A percentile compares a stretch with the other conserved stretches of the same genome.
Evolutionary conservation across 1,140 invertebrate genomes (phyloP).

Genomic region (Ceratosolen solmsi): DNA sequence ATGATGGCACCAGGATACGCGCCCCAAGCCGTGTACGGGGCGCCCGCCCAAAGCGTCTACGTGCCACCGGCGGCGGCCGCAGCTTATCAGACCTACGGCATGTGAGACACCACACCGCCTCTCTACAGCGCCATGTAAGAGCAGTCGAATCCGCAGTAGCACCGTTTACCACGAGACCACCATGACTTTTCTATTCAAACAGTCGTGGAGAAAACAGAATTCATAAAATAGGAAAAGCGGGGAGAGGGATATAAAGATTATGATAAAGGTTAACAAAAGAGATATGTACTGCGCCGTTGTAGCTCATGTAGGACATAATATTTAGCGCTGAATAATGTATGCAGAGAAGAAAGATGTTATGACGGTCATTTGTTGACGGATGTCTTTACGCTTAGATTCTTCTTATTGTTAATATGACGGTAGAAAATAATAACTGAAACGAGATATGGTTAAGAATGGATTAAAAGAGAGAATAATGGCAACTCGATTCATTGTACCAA

Average conservation of each 20-base stretch:
- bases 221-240: slow-evolving; percentile 23
- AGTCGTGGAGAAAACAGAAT: slow-evolving; percentile 19
- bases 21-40: slow-evolving; percentile 72
- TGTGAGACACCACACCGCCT: slow-evolving; percentile 69
- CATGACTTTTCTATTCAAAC: slow-evolving; percentile 46
- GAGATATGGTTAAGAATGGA: slow-evolving; percentile 24
- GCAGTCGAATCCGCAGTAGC: slow-evolving; percentile 11
- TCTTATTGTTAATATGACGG: slow-evolving; percentile 52
- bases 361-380: slow-evolving; percentile 43
- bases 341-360: slow-evolving; percentile 16
- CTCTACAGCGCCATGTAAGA: slow-evolving; percentile 47
- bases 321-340: slow-evolving; percentile 38
- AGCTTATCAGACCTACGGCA: slow-evolving; percentile 83
- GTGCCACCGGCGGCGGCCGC: slow-evolving; percentile 72
- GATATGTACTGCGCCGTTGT: slow-evolving; percentile 21
- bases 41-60: slow-evolving; percentile 74
- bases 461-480: slow-evolving; percentile 27
- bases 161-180: neutral
- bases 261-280: neutral
- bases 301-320: slow-evolving; percentile 44
- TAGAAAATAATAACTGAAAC: slow-evolving; percentile 42
- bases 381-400: slow-evolving; percentile 55
- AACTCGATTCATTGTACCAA: slow-evolving; percentile 50
- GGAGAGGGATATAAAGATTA: neutral
- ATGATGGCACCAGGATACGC: slow-evolving; percentile 80